These are phyloP conservation scores for Nibea albiflora DNA, from an alignment of 2,113 vertebrate genomes.

Conservation along the genomic window DNA sequence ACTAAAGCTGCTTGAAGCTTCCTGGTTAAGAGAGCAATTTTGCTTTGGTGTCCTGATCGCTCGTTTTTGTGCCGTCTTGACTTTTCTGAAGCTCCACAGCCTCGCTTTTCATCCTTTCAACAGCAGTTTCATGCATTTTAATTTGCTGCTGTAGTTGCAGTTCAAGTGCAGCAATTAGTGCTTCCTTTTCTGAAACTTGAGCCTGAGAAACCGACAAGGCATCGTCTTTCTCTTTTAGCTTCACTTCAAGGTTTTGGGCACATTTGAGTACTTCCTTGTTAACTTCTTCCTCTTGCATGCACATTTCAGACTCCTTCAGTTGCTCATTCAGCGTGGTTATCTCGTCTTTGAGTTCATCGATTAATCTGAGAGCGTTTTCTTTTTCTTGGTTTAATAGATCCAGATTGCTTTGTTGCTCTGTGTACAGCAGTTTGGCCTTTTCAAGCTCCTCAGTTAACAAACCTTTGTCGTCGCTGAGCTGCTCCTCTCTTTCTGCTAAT, in stretches of 20 bases:
- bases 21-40: conserved; percentile 82
- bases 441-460: conserved; percentile 40
- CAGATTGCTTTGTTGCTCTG: conserved; percentile 66
- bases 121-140: conserved; percentile 58
- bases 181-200: conserved; percentile 66
- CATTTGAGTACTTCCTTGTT: conserved; percentile 41
- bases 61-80: conserved; percentile 32
- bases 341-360: conserved; percentile 75
- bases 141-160: conserved; percentile 76
- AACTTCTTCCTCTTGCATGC: conserved; percentile 21
- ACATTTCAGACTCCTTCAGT: conserved; percentile 48
- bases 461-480: conserved; percentile 65
- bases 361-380: conserved; percentile 61
- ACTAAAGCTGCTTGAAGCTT: conserved; percentile 90
- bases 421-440: conserved; percentile 18
- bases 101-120: conserved; percentile 63
- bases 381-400: conserved; percentile 81
- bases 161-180: conserved; percentile 73
- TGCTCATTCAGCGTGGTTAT: conserved; percentile 63
- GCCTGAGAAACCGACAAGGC: conserved; percentile 37
- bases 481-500: conserved; percentile 56
- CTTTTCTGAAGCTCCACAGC: conserved; percentile 74
- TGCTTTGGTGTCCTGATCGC: conserved; percentile 68
- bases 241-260: conserved; percentile 48
- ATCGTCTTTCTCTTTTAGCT: conserved; percentile 52